A percentile compares a stretch with the other conserved stretches of the same genome.
Evolutionary conservation across 2,888 invertebrate genomes (phyloP).

Genomic region (Sipha maydis): DNA sequence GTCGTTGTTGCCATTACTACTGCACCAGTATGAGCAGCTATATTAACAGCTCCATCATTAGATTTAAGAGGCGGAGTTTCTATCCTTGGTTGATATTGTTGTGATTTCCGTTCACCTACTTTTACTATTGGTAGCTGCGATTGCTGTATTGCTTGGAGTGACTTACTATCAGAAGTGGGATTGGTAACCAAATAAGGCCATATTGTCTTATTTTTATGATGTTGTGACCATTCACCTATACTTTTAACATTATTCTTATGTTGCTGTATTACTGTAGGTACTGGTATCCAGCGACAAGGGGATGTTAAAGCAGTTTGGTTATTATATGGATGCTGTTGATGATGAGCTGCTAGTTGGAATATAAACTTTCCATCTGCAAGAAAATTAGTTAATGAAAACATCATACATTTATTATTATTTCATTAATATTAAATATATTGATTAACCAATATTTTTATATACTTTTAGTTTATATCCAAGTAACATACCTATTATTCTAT

Average conservation of each 20-base stretch:
- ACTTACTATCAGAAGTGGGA: not conserved
- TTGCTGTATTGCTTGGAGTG: not conserved
- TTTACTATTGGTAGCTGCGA: not conserved
- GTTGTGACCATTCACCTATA: slow-evolving; percentile 1
- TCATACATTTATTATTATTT: not conserved
- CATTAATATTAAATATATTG: not conserved
- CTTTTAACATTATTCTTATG: slow-evolving; percentile 34
- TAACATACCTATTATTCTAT: too few species aligned
- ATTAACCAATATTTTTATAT: not conserved
- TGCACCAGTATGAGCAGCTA: not conserved
- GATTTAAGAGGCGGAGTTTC: not conserved
- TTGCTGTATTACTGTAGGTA: slow-evolving; percentile 34
- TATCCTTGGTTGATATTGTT: not conserved
- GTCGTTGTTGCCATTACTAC: slow-evolving; percentile 24
- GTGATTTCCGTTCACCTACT: not conserved
- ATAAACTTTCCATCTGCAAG: slow-evolving; percentile 47
- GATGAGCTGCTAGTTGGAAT: slow-evolving; percentile 39
- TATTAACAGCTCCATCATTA: not conserved
- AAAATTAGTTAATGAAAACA: not conserved
- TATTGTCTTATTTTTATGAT: slow-evolving; percentile 34
- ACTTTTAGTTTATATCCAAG: too few species aligned
- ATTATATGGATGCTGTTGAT: slow-evolving; percentile 14
- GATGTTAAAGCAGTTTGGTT: slow-evolving; percentile 5
- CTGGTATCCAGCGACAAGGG: slow-evolving; percentile 44
- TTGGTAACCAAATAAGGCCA: slow-evolving; percentile 40